Evolutionary conservation across 2,113 vertebrate genomes (phyloP).

Genomic region (Eolophus roseicapilla): DNA sequence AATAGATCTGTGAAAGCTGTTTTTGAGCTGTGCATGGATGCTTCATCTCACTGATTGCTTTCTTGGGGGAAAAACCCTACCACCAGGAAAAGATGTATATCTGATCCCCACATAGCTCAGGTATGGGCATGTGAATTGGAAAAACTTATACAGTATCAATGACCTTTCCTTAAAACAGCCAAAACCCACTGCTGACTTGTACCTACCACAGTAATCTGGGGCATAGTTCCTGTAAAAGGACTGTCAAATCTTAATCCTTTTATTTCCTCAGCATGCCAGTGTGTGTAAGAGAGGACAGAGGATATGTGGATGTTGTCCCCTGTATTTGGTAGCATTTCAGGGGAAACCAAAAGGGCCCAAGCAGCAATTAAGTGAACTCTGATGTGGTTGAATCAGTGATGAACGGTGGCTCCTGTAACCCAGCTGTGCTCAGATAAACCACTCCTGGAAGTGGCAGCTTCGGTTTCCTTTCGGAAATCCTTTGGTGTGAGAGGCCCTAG

Average conservation of each 20-base stretch:
- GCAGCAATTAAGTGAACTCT: background rate
- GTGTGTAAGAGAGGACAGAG: background rate
- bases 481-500: background rate
- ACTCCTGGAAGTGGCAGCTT: background rate
- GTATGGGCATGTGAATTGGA: background rate
- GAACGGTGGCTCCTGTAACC: background rate
- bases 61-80: fast-evolving
- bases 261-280: background rate
- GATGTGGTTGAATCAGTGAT: background rate
- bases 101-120: background rate
- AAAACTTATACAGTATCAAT: background rate
- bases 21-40: background rate
- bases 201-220: background rate
- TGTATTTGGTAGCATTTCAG: background rate
- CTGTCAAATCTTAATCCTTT: background rate
- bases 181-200: fast-evolving
- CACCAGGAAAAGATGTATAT: background rate
- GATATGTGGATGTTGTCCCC: background rate
- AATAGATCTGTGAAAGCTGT: background rate
- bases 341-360: background rate
- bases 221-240: background rate
- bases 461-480: background rate
- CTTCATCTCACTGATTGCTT: background rate
- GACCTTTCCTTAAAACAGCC: background rate
- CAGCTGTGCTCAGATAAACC: background rate